Evolutionary conservation across 2,797 vertebrate genomes (phyloP).

Genomic region (Brachyrhaphis roseni): DNA sequence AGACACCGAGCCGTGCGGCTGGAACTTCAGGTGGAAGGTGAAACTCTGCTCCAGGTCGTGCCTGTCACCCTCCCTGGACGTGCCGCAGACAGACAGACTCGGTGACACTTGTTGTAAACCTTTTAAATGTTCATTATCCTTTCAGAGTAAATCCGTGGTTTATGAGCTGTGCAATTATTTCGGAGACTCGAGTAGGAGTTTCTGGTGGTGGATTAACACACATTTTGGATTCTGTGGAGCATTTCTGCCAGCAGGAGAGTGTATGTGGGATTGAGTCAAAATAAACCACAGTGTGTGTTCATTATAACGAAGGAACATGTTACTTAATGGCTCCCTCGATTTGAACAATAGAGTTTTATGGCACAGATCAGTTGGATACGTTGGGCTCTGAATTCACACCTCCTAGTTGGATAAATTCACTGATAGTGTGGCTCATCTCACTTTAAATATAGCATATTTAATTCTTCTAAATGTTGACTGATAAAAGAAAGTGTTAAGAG

Average conservation of each 20-base stretch:
- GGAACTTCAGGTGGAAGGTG: slow-evolving; percentile 9
- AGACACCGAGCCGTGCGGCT: slow-evolving; percentile 12
- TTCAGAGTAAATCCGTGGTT: not conserved
- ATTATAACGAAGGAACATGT: not conserved
- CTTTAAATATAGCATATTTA: not conserved
- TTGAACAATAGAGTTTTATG: not conserved
- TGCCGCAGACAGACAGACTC: not conserved
- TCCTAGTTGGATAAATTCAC: not conserved
- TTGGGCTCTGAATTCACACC: not conserved
- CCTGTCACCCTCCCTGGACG: no score
- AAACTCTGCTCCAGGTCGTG: not conserved
- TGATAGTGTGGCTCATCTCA: not conserved
- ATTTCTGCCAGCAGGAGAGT: not conserved
- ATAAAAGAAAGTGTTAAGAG: not conserved
- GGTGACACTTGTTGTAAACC: not conserved
- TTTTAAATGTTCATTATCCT: not conserved
- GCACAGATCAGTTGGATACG: not conserved
- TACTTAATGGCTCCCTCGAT: not conserved
- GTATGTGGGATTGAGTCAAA: slow-evolving; percentile 2
- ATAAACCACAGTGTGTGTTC: slow-evolving; percentile 3
- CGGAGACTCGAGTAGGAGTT: not conserved
- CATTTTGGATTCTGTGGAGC: not conserved
- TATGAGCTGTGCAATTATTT: not conserved
- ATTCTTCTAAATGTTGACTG: not conserved
- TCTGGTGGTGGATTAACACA: not conserved